Evolutionary conservation across 2,888 invertebrate species (phyloP).

Genomic region (Agriopis leucophaearia): DNA sequence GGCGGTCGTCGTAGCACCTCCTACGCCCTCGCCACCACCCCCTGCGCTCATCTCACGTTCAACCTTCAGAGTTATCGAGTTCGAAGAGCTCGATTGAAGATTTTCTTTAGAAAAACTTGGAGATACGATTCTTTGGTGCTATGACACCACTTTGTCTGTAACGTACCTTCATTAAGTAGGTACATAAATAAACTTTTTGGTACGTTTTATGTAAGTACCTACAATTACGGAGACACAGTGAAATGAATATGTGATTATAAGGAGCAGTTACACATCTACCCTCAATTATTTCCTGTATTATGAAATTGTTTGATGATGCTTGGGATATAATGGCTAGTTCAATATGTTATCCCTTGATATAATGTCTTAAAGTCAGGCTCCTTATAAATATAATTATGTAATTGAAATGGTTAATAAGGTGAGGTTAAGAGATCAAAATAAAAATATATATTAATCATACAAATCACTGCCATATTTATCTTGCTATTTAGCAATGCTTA

Average conservation of each 20-base stretch:
- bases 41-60: conserved; percentile 60
- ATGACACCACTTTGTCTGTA: conserved; percentile 4
- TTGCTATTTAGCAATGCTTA: conserved; percentile 23
- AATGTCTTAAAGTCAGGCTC: neutral
- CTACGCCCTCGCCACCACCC: conserved; percentile 76
- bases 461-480: conserved; percentile 38
- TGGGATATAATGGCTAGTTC: too few species aligned
- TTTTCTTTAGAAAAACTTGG: conserved; percentile 35
- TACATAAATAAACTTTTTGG: neutral
- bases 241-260: neutral
- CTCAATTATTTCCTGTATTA: neutral
- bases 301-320: neutral
- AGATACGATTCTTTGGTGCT: conserved; percentile 32
- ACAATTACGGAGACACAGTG: too few species aligned
- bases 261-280: neutral
- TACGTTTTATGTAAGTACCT: neutral
- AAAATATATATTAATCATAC: conserved; percentile 6
- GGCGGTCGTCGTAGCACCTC: conserved; percentile 73
- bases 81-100: conserved; percentile 77
- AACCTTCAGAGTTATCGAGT: conserved; percentile 75
- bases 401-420: neutral
- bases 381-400: neutral
- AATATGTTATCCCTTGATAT: neutral
- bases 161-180: neutral
- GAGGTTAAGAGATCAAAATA: neutral